A percentile compares a stretch with the other conserved stretches of the same genome.
Evolutionary conservation across 2,113 vertebrate species (phyloP).

Genomic region (Tragelaphus scriptus): DNA sequence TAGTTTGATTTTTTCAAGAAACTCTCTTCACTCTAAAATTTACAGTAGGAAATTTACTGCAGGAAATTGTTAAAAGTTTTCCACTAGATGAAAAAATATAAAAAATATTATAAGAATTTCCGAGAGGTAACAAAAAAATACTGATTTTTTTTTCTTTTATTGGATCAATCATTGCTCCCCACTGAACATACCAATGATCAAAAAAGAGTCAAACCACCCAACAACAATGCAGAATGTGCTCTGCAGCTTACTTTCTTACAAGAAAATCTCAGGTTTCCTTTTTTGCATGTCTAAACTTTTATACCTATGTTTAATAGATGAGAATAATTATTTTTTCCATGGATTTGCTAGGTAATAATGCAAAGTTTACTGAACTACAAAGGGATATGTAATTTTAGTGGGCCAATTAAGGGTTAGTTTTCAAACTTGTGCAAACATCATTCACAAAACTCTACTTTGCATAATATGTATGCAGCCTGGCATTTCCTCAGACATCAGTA

Average conservation of each 20-base stretch:
- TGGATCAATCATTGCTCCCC: background rate
- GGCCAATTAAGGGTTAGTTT: background rate
- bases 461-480: background rate
- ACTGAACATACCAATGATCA: background rate
- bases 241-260: background rate
- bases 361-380: background rate
- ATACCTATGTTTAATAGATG: background rate
- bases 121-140: background rate
- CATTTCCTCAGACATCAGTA: background rate
- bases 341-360: background rate
- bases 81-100: background rate
- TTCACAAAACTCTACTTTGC: background rate
- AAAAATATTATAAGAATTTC: background rate
- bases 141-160: background rate
- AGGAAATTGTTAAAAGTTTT: background rate
- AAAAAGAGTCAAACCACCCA: background rate
- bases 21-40: background rate
- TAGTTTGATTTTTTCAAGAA: background rate
- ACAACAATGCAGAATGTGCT: background rate
- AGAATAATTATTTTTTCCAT: background rate
- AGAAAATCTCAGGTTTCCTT: background rate
- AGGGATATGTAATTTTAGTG: background rate
- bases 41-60: background rate
- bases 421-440: background rate
- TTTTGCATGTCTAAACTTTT: background rate